phyloP scores from a whole-genome alignment of 2,797 vertebrate species.

The Falco novaeseelandiae region DNA sequence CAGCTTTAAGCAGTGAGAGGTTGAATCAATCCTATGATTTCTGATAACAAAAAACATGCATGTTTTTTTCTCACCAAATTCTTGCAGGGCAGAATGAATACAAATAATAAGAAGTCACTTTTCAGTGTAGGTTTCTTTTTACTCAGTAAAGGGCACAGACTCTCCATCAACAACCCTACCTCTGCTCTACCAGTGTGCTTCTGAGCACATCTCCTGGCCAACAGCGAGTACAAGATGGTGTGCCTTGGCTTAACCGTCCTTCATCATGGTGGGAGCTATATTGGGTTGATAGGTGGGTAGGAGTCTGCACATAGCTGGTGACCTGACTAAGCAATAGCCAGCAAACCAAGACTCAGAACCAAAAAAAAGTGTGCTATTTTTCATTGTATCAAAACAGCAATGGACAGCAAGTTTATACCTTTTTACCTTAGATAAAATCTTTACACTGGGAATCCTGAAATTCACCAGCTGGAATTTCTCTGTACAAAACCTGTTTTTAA shows the following conservation, averaged over 20 bases:
- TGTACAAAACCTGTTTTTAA: background rate
- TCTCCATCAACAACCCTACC: background rate
- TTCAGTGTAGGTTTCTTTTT: background rate
- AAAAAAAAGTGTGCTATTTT: background rate
- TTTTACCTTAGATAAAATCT: background rate
- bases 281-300: background rate
- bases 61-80: background rate
- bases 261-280: rapidly evolving
- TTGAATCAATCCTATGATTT: background rate
- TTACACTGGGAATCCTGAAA: background rate
- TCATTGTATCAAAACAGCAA: background rate
- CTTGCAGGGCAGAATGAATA: background rate
- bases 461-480: background rate
- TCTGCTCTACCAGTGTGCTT: background rate
- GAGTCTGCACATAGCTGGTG: background rate
- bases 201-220: background rate
- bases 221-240: background rate
- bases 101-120: background rate
- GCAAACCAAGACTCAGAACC: background rate
- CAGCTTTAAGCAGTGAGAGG: background rate
- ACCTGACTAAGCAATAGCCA: background rate
- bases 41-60: background rate
- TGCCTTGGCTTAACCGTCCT: background rate
- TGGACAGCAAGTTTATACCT: background rate
- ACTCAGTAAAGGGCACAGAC: background rate